Evolutionary conservation across 1,140 invertebrate genomes (phyloP).

Genomic region (Pseudachorutes palmiensis): DNA sequence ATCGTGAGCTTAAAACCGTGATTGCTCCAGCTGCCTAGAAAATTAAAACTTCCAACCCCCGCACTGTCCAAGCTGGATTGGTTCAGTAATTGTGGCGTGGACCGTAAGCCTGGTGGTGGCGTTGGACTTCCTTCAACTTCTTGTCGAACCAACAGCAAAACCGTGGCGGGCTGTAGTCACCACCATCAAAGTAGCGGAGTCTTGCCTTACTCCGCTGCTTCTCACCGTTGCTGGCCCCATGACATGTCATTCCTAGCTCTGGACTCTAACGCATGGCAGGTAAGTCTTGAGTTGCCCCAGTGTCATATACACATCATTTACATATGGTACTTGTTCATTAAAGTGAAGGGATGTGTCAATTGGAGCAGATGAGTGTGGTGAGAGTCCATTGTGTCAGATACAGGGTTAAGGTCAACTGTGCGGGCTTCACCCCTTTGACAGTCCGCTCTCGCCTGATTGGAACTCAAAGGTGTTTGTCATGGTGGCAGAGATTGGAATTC

Average conservation of each 20-base stretch:
- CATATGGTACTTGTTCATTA: too few species aligned
- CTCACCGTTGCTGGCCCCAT: slow-evolving; percentile 36
- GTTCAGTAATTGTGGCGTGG: slow-evolving; percentile 27
- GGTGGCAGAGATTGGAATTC: neutral
- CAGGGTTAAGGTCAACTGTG: slow-evolving; percentile 5
- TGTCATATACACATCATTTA: too few species aligned
- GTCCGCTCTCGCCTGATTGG: neutral
- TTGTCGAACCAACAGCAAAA: slow-evolving; percentile 25
- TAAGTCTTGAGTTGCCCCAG: neutral
- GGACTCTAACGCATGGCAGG: slow-evolving; percentile 37
- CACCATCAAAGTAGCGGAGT: slow-evolving; percentile 35
- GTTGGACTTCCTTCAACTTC: slow-evolving; percentile 24
- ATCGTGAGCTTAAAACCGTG: neutral
- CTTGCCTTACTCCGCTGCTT: slow-evolving; percentile 31
- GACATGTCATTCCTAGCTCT: slow-evolving; percentile 37
- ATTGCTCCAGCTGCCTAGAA: neutral
- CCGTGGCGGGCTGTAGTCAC: slow-evolving; percentile 26
- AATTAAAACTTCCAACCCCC: slow-evolving; percentile 8
- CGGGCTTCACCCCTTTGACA: neutral
- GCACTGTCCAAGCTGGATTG: slow-evolving; percentile 37
- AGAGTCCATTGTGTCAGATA: neutral
- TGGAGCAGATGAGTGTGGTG: too few species aligned
- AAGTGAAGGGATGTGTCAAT: too few species aligned
- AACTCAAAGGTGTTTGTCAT: slow-evolving; percentile 5
- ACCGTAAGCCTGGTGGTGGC: slow-evolving; percentile 31